A percentile compares a stretch with the other conserved stretches of the same genome.
Evolutionary conservation across 1,140 invertebrate species (phyloP).

Genomic region (Drosophila pseudoobscura): DNA sequence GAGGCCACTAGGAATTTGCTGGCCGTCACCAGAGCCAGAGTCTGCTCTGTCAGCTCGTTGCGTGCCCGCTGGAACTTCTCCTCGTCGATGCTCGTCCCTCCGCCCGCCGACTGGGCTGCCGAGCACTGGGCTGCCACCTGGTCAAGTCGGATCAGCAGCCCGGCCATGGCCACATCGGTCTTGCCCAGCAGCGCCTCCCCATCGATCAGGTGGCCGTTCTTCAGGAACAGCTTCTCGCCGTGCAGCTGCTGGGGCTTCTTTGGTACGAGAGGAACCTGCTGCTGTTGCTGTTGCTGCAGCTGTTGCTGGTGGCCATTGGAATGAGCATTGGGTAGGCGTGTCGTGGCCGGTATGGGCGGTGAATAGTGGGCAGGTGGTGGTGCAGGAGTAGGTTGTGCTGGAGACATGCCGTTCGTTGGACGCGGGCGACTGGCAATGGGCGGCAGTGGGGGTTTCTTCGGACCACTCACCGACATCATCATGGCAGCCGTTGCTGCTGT

Average conservation of each 20-base stretch:
- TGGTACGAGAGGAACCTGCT: constrained; percentile 47
- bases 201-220: constrained; percentile 85
- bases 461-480: constrained; percentile 83
- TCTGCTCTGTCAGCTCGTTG: constrained; percentile 91
- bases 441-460: constrained; percentile 89
- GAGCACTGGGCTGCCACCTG: constrained; percentile 88
- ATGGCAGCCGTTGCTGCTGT: constrained; percentile 1
- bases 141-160: constrained; percentile 87
- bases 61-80: constrained; percentile 89
- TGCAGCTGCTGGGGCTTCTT: constrained; percentile 79
- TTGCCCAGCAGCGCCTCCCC: constrained; percentile 87
- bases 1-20: constrained; percentile 92
- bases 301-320: constrained; percentile 56
- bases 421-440: constrained; percentile 86
- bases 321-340: constrained; percentile 59
- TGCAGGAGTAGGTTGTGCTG: constrained; percentile 31
- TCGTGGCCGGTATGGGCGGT: constrained; percentile 77
- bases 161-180: constrained; percentile 87
- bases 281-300: constrained; percentile 3
- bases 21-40: constrained; percentile 91
- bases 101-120: constrained; percentile 88
- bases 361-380: constrained; percentile 57
- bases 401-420: constrained; percentile 73
- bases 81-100: constrained; percentile 88
- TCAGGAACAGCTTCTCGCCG: constrained; percentile 80